A percentile compares a stretch with the other conserved stretches of the same genome.
These are phyloP conservation scores for Prionailurus viverrinus DNA, from an alignment of 2,113 vertebrate genomes.

Conservation along the genomic window DNA sequence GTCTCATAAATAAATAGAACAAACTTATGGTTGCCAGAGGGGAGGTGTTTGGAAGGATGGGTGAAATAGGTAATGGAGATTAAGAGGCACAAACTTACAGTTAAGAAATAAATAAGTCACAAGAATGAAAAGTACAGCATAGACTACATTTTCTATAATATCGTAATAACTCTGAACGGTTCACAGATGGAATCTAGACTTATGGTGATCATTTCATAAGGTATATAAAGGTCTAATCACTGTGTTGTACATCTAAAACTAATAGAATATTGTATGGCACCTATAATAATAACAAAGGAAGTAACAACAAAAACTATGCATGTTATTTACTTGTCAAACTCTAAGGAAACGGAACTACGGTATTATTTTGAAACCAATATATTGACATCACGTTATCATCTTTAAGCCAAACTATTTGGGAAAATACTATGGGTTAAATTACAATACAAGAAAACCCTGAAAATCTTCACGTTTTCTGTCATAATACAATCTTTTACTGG, in stretches of 20 bases:
- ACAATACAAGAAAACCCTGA: background rate
- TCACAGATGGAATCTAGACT: background rate
- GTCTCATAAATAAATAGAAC: background rate
- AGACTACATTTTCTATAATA: background rate
- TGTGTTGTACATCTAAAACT: background rate
- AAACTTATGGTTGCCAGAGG: background rate
- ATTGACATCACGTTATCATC: background rate
- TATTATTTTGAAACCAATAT: slow-evolving; percentile 45
- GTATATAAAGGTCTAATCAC: background rate
- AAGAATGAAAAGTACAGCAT: background rate
- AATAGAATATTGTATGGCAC: background rate
- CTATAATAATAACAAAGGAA: background rate
- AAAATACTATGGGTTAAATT: slow-evolving; percentile 41
- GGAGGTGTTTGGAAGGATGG: background rate
- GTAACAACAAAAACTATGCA: background rate
- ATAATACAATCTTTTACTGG: background rate
- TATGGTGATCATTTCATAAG: background rate
- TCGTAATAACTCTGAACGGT: background rate
- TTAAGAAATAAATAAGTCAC: background rate
- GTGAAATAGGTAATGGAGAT: background rate
- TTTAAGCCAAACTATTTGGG: background rate
- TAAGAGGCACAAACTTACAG: background rate
- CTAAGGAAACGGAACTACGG: slow-evolving; percentile 21
- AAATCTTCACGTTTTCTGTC: background rate
- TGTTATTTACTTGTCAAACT: slow-evolving; percentile 27